Evolutionary conservation across 2,113 vertebrate species (phyloP).

Genomic region (Procavia capensis): DNA sequence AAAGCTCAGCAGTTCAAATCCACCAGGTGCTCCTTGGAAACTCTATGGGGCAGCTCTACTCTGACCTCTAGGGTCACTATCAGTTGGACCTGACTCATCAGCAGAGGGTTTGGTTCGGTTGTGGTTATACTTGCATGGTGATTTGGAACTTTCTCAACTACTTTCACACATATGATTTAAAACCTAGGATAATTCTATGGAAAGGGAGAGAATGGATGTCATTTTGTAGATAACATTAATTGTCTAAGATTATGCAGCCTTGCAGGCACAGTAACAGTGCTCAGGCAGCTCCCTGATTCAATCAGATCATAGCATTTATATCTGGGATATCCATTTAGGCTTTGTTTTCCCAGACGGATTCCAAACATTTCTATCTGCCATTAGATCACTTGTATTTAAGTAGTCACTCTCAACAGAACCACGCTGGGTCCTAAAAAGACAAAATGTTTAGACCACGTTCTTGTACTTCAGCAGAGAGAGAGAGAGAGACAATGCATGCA

Average conservation of each 20-base stretch:
- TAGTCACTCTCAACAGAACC: background rate
- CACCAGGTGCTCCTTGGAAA: too few species aligned
- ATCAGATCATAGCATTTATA: fast-evolving
- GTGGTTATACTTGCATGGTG: fast-evolving
- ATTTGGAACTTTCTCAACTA: background rate
- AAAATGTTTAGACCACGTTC: background rate
- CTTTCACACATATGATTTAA: background rate
- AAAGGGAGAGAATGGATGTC: background rate
- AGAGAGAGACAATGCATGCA: background rate
- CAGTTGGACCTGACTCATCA: too few species aligned
- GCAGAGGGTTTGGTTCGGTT: too few species aligned
- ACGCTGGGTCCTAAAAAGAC: background rate
- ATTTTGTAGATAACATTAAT: background rate
- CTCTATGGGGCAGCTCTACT: too few species aligned
- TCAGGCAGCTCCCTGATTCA: too few species aligned
- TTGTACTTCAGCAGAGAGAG: background rate
- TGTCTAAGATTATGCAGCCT: background rate
- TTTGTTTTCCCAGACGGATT: background rate
- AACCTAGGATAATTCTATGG: background rate
- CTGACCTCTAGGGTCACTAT: too few species aligned
- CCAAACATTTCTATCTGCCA: background rate
- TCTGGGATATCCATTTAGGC: fast-evolving
- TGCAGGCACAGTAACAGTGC: background rate
- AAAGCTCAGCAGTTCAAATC: too few species aligned
- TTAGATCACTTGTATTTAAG: background rate